A percentile compares a stretch with the other conserved stretches of the same genome.
These are phyloP conservation scores for Acromyrmex charruanus DNA, from an alignment of 1,140 invertebrate genomes.

Conservation along the genomic window DNA sequence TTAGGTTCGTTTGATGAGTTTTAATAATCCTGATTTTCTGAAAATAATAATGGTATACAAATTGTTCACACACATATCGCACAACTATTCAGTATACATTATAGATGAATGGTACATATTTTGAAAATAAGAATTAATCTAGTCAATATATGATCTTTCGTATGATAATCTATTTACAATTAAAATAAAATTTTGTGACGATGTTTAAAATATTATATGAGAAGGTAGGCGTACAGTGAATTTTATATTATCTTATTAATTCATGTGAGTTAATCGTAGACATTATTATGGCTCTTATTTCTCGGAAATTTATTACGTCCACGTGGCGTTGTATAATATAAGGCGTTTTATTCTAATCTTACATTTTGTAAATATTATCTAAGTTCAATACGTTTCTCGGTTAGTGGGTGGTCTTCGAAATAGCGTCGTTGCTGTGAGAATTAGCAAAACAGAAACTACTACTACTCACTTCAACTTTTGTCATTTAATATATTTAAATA, in stretches of 20 bases:
- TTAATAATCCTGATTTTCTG: not conserved
- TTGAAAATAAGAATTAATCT: not conserved
- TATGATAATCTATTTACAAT: not conserved
- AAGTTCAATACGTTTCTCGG: constrained; percentile 10
- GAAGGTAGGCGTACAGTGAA: not conserved
- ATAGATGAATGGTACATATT: not conserved
- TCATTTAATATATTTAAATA: not conserved
- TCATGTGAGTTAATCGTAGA: not conserved
- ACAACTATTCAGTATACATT: not conserved
- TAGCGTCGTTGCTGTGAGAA: not conserved
- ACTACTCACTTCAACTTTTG: not conserved
- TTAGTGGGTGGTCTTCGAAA: constrained; percentile 24
- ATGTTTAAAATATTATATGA: not conserved
- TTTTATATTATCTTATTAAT: not conserved
- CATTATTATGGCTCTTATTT: constrained; percentile 13
- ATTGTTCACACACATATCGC: not conserved
- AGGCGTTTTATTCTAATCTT: constrained; percentile 44
- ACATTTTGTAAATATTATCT: constrained; percentile 52
- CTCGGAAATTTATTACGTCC: not conserved
- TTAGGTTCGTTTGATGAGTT: not conserved
- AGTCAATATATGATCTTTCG: not conserved
- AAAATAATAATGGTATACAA: not conserved
- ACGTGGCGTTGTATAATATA: constrained; percentile 21
- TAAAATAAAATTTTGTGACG: not conserved
- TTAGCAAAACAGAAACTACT: not conserved